Evolutionary conservation across 2,113 vertebrate species (phyloP), one percentile per base, ranked within the genome.

Genomic region (Hyperopisus bebe): DNA sequence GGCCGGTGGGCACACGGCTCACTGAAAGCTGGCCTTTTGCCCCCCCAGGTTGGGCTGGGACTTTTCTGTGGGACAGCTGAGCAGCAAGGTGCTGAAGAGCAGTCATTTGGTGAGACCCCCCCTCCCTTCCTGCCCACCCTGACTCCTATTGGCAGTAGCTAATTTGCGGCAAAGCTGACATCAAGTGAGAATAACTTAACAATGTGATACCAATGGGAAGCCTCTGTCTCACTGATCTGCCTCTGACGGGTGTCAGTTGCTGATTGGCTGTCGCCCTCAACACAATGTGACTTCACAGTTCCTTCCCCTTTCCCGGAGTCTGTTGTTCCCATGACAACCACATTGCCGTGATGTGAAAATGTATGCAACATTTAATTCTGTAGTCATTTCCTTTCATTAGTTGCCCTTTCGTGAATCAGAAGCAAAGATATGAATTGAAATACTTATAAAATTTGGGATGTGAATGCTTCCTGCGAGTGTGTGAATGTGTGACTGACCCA

Each of bases 71-170:
- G 95, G 96, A 19, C 97, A 98, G 93, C 93, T 98, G 62, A 99
- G 96, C 94, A 99, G 98, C 95, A 99, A 99, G 96, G 95, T 99
- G 62, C 95, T 99, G 7, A 97, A 97, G 94, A 99, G 97, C 95
- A 98, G 97, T 93, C 96, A 97, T 86, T 91, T 97, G 97, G 98
- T 99, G 92, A 95, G 97, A 95, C 62, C 21, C 17, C 24, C 48
- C 5, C 85, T 5, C 27, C 13, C 77, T 10, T 5, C 21, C 31
- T 19, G 2, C 51, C 51, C 4, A 1, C 51, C 51, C 1, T 53
- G 5, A 31, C 5, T 3, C 35, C 53, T 55, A 21, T 39, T 87
- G 6, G 17, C 39, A 11, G 11, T 27, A 47, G 19, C 50, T 31
- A 19, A 1, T 15, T 7, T 87, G 13, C 6, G 44, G 21, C 6